phyloP scores from a whole-genome alignment of 1,140 invertebrate species.

The Caerostris extrusa region DNA sequence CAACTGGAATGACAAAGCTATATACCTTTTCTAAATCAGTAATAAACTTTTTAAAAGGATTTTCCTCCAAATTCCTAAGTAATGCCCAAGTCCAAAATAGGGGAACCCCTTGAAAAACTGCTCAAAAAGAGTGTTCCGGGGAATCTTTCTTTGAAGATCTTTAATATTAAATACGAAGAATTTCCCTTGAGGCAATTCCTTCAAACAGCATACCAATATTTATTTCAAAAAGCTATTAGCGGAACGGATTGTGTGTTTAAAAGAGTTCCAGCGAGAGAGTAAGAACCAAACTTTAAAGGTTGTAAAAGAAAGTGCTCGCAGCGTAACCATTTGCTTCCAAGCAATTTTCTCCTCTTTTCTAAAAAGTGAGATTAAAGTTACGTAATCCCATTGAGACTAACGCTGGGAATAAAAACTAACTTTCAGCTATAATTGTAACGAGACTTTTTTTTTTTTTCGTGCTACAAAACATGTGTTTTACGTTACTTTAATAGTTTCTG shows the following conservation, averaged over 20 bases:
- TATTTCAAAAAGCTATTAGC: no score
- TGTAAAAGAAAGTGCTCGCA: neutral
- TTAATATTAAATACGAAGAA: neutral
- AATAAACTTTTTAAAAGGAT: conserved; percentile 21
- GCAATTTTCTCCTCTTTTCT: neutral
- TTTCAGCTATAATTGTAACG: no score
- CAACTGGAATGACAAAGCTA: neutral
- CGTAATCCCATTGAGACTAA: neutral
- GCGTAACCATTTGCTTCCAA: neutral
- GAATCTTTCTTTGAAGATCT: neutral
- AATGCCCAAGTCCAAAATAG: neutral
- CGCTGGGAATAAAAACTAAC: no score
- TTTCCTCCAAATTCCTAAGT: neutral
- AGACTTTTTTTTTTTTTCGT: no score
- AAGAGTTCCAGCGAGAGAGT: neutral
- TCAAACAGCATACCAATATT: neutral
- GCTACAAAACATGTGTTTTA: no score
- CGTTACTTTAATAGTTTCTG: no score
- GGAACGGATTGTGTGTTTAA: neutral
- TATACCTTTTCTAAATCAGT: neutral
- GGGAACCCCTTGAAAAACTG: neutral
- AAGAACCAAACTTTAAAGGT: neutral
- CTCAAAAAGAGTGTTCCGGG: neutral
- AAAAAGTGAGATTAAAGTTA: neutral
- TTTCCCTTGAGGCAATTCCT: neutral